A percentile compares a stretch with the other conserved stretches of the same genome.
phyloP scores from a whole-genome alignment of 2,888 invertebrate genomes.

The Cantharis rustica region DNA sequence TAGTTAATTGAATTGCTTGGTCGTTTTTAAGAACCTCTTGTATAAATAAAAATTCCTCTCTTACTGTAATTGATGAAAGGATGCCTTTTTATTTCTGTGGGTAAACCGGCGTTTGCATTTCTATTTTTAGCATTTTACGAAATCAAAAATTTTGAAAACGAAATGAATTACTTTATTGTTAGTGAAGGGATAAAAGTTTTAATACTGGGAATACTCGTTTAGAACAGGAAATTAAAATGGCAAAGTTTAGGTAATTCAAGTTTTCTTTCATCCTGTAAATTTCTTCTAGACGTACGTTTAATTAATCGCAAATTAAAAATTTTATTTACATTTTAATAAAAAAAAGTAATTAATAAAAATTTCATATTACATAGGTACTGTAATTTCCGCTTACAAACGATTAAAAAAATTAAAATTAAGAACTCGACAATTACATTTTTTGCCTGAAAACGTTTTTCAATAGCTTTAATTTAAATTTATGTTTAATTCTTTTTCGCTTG shows the following conservation, averaged over 20 bases:
- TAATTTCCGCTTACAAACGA: not conserved
- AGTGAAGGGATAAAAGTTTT: not conserved
- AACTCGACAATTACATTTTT: not conserved
- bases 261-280: not conserved
- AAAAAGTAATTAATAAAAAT: not conserved
- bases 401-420: not conserved
- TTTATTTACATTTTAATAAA: not conserved
- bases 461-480: not conserved
- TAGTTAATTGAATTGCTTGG: constrained; percentile 21
- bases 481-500: not conserved
- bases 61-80: not conserved
- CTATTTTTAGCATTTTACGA: not conserved
- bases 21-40: constrained; percentile 12
- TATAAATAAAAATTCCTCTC: not conserved
- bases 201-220: not conserved
- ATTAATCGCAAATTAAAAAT: not conserved
- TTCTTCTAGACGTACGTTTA: not conserved
- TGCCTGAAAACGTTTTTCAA: too few relatives aligned
- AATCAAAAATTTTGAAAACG: not conserved
- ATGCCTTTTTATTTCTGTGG: not conserved
- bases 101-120: not conserved
- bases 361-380: not conserved
- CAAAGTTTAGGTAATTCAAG: not conserved
- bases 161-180: not conserved
- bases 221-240: not conserved